phyloP scores from a whole-genome alignment of 2,888 invertebrate species.

The Thelaira solivaga region DNA sequence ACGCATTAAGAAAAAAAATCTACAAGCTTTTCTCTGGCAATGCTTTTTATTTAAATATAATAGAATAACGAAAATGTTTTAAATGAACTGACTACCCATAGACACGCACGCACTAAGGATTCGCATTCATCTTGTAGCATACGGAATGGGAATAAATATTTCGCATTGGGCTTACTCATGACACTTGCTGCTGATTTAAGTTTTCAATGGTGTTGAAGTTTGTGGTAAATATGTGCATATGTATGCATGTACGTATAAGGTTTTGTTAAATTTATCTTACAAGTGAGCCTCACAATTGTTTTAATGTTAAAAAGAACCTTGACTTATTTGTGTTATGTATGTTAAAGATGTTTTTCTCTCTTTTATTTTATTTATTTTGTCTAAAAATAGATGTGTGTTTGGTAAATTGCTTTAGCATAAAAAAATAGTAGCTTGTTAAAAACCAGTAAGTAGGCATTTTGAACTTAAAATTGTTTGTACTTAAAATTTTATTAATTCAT shows the following conservation, averaged over 20 bases:
- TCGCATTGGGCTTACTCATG: conserved; percentile 29
- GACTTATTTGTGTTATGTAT: conserved; percentile 43
- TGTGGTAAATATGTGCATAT: conserved; percentile 16
- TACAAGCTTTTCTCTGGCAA: conserved; percentile 6
- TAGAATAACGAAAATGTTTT: conserved; percentile 28
- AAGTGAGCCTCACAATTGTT: conserved; percentile 27
- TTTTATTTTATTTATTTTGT: neutral
- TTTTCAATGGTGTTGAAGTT: conserved; percentile 43
- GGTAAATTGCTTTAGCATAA: neutral
- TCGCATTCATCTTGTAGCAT: conserved; percentile 4
- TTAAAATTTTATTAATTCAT: neutral
- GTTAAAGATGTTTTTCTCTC: neutral
- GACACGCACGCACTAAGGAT: conserved; percentile 45
- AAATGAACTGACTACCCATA: conserved; percentile 25
- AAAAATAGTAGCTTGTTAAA: neutral
- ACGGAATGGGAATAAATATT: conserved; percentile 25
- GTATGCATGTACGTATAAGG: no score
- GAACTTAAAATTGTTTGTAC: neutral
- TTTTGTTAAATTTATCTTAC: conserved; percentile 11
- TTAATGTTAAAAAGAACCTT: conserved; percentile 34
- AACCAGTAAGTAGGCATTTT: neutral
- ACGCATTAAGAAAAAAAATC: neutral
- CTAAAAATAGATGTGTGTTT: conserved; percentile 42
- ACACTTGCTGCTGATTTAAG: conserved; percentile 51
- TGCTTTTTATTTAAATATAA: neutral